Evolutionary conservation across 2,113 vertebrate species (phyloP), one percentile per base, ranked within the genome.

Genomic region (Hyaena hyaena): DNA sequence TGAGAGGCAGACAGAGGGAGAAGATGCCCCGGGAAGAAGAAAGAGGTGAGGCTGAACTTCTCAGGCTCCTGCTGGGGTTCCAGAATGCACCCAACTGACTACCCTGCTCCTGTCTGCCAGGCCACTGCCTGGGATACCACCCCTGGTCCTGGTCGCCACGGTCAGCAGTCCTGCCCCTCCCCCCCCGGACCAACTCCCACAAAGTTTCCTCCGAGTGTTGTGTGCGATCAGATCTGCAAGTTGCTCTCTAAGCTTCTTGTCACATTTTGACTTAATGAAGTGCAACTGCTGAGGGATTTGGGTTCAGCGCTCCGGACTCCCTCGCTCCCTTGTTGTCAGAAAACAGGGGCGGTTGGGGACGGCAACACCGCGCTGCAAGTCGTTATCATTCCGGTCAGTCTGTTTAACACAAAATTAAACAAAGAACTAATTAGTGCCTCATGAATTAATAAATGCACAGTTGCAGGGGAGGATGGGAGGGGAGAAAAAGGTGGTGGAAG

Each of bases 381-480:
- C 99, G 99, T 99, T 99, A 99, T 99, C 99, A 99, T 99, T 99
- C 99, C 99, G 99, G 99, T 99, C 99, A 99, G 99, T 99, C 99
- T 99, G 99, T 99, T 99, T 99, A 99, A 99, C 99, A 99, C 99
- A 99, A 99, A 99, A 99, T 99, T 99, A 99, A 99, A 99, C 99
- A 99, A 99, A 99, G 99, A 99, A 99, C 99, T 99, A 99, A 99
- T 99, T 99, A 99, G 99, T 99, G 99, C 99, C 99, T 99, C 99
- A 99, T 99, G 99, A 99, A 99, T 99, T 99, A 99, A 99, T 99
- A 99, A 99, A 99, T 99, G 99, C 99, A 99, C 99, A 99, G 99
- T 99, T 99, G 99, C 99, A 53, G 99, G 99, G 99, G 99, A 99
- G 99, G 99, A 99, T 99, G 98, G 98, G 97, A 98, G 98, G 98